Conservation (phyloP, 2,888 invertebrate genomes). For the Actias luna region DNA sequence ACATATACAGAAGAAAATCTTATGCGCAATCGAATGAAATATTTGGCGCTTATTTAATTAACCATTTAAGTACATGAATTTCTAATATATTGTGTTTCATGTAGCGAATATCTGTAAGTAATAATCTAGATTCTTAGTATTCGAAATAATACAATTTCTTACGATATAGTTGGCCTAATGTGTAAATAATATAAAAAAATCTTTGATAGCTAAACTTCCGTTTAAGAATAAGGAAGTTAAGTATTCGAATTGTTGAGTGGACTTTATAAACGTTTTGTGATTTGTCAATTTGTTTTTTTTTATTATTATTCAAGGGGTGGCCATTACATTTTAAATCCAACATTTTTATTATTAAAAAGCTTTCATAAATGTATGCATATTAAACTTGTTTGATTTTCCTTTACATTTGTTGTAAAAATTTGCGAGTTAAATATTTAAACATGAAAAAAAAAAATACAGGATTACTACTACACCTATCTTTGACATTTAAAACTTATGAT, state of each 20-base stretch:
- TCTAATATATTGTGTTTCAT: background rate
- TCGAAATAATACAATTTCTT: conserved; percentile 49
- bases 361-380: too few relatives aligned
- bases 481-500: too few relatives aligned
- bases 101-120: conserved; percentile 22
- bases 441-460: background rate
- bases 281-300: background rate
- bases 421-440: background rate
- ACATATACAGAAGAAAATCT: background rate
- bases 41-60: background rate
- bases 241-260: background rate
- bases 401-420: background rate
- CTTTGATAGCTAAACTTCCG: conserved; percentile 19
- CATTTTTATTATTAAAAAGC: too few relatives aligned
- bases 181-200: conserved; percentile 31
- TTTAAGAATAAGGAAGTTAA: conserved; percentile 13
- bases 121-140: conserved; percentile 24
- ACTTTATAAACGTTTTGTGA: conserved; percentile 1
- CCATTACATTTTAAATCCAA: background rate
- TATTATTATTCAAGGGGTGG: background rate
- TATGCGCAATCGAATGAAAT: background rate
- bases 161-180: conserved; percentile 41
- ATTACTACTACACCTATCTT: background rate
- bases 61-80: background rate
- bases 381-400: too few relatives aligned